Base-by-base conservation (phyloP, 2,797 vertebrate genomes). In the Hippopotamyrus pictus region DNA sequence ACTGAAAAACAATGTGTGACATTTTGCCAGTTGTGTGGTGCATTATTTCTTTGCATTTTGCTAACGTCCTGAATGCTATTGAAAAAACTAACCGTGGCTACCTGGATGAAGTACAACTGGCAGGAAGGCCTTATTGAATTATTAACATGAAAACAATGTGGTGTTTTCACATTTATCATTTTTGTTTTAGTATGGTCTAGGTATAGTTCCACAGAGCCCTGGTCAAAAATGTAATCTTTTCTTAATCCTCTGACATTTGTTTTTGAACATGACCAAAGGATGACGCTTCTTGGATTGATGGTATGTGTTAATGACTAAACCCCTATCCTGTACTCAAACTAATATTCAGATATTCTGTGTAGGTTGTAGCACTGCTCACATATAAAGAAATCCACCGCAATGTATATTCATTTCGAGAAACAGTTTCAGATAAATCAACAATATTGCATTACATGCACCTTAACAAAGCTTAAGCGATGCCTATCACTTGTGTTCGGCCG, bases 121-220 rank as follows among this genome's bases (percentile, higher is more conserved):
- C 90, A 91, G 89, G 57, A 44, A 37, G 84, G 89, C 86, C 90
- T 91, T 90, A 91, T 90, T 93, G 88, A 92, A 92, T 92, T 92
- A 92, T 91, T 93, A 92, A 91, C 91, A 91, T 90, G 91, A 89
- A 92, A 93, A 92, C 91, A 92, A 87, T 91, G 90, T 90, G 69
- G 59, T 90, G 90, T 92, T 89, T 90, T 91, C 88, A 89, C 92
- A 53, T 54, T 86, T 90, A 90, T 92, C 91, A 92, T 91, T 92
- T 90, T 88, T 89, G 88, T 88, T 87, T 79, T 44, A 79, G 25
- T 83, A 53, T 50, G 29, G 37, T 79, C 22, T 57, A 69, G 44
- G 53, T 33, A 87, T 88, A 83, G 51, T 87, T 83, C 44, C 29
- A 48, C 87, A 87, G 8, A 65, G 4, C 46, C 25, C 57, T 85